Percentiles rank a stretch among this genome's conserved stretches.
Evolutionary conservation across 2,113 vertebrate genomes (phyloP).

Genomic region (rabbit (Oryctolagus cuniculus)): DNA sequence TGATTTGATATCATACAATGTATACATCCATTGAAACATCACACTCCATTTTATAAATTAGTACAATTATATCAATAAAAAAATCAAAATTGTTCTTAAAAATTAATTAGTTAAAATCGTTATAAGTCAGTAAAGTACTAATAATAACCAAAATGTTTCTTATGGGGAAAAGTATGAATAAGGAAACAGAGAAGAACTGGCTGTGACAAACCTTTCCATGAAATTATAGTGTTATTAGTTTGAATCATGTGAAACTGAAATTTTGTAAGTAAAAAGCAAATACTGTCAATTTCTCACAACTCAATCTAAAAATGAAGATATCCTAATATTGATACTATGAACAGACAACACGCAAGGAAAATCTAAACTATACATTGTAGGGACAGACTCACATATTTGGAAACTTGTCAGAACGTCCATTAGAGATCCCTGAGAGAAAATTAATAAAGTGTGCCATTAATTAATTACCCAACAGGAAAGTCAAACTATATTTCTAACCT

Average conservation of each 20-base stretch:
- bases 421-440: background rate
- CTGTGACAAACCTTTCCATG: background rate
- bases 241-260: background rate
- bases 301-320: background rate
- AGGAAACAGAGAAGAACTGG: background rate
- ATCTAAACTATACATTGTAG: background rate
- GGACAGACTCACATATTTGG: background rate
- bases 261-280: background rate
- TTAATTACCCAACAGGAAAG: background rate
- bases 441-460: background rate
- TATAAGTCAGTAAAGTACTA: background rate
- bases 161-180: background rate
- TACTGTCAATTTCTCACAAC: background rate
- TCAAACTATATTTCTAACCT: slow-evolving; percentile 19
- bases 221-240: background rate
- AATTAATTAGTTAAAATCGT: too few relatives aligned
- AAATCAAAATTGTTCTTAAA: too few relatives aligned
- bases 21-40: too few relatives aligned
- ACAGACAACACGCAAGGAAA: background rate
- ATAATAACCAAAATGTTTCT: background rate
- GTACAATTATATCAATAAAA: too few relatives aligned
- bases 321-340: background rate
- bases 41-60: too few relatives aligned
- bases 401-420: slow-evolving; percentile 30
- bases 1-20: too few relatives aligned